phyloP scores from a whole-genome alignment of 2,888 invertebrate species.

The Sinotaia quadrata region DNA sequence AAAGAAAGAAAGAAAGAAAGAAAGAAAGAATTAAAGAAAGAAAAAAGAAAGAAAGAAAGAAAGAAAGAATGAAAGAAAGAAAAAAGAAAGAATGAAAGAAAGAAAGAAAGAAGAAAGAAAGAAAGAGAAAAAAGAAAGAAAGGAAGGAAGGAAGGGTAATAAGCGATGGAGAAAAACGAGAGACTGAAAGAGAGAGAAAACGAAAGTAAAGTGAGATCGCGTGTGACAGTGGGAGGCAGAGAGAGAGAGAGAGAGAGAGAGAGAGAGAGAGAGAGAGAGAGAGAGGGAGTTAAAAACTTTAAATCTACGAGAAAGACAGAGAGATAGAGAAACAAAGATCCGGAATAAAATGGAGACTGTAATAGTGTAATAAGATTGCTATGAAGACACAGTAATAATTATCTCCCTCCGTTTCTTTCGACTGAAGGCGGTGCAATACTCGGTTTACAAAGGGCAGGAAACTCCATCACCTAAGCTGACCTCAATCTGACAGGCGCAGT shows the following conservation, averaged over 20 bases:
- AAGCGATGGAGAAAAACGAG: not conserved
- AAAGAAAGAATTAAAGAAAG: not conserved
- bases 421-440: no score
- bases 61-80: not conserved
- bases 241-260: constrained; percentile 14
- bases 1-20: not conserved
- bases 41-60: not conserved
- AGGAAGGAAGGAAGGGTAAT: not conserved
- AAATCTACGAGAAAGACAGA: not conserved
- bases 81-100: not conserved
- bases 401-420: no score
- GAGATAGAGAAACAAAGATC: no score
- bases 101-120: not conserved
- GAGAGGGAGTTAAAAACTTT: not conserved
- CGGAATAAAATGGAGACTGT: no score
- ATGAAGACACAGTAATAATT: no score
- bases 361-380: no score
- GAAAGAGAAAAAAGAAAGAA: not conserved
- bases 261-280: constrained; percentile 1
- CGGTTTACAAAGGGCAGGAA: no score
- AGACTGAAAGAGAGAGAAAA: not conserved
- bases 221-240: not conserved
- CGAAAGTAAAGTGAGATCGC: not conserved
- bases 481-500: no score
- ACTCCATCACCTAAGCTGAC: no score